Base-by-base conservation (phyloP, 2,113 vertebrate species). In the Cyphomyrus discorhynchus region DNA sequence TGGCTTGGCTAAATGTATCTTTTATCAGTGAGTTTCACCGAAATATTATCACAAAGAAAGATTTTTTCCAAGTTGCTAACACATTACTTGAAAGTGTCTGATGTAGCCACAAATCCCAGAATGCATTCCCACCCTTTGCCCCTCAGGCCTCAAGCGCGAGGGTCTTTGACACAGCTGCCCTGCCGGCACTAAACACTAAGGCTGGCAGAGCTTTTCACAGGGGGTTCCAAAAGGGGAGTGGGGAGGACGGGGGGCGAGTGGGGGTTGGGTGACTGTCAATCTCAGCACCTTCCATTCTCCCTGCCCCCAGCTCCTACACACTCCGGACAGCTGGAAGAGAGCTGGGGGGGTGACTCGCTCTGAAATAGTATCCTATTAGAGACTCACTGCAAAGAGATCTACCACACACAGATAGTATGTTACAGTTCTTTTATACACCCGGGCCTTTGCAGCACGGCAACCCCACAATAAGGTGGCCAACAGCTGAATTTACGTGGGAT, bases 351-450 rank as follows among this genome's bases (percentile, higher is more conserved):
- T 2, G 27, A 35, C 49, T 50, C 1, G 9, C 52, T 56, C 88
- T 80, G 46, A 82, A 83, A 84, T 35, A 82, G 39, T 50, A 53
- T 82, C 58, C 70, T 21, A 53, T 53, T 53, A 87, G 49, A 56
- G 50, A 24, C 13, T 27, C 47, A 15, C 84, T 86, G 84, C n/a
- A 86, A 49, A 49, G 84, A 47, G 84, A 9, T 87, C 85, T 87
- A 53, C 53, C 85, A 87, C 50, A 11, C 85, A 87, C 31, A 87
- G 47, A 31, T 35, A 87, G 83, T 85, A 85, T 50, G 83, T 85
- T 87, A 39, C 49, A 87, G 85, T 13, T 87, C 50, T 53, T 52
- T 87, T 52, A 53, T 87, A 87, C 85, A 87, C 13, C 11, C 46
- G 5, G 46, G 24, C 15, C 47, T 39, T 31, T 19, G n/a, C 47